These are phyloP conservation scores for Mimas tiliae DNA, from an alignment of 2,888 invertebrate species.

Conservation along the genomic window DNA sequence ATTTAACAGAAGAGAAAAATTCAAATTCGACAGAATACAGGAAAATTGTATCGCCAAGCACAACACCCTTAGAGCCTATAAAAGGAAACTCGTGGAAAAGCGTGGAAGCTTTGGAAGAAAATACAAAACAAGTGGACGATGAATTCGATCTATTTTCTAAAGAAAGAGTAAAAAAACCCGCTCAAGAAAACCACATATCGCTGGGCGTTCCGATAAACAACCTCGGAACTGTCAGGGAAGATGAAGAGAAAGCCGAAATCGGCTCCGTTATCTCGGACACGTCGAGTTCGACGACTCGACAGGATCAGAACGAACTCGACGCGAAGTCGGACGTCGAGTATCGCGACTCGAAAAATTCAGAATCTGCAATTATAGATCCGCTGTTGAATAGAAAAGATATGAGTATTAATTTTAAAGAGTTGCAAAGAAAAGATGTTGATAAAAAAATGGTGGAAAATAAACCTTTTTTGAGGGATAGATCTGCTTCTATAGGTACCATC, in stretches of 20 bases:
- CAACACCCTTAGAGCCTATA: conserved; percentile 70
- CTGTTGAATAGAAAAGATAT: conserved; percentile 34
- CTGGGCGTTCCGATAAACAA: conserved; percentile 66
- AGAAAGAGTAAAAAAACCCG: conserved; percentile 68
- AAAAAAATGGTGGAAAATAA: conserved; percentile 66
- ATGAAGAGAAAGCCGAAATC: conserved; percentile 67
- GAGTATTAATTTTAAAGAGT: conserved; percentile 17
- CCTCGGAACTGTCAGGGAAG: conserved; percentile 71
- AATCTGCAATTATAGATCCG: conserved; percentile 17
- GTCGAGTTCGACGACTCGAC: conserved; percentile 45
- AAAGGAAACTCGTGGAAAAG: conserved; percentile 62
- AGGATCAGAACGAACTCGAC: conserved; percentile 1
- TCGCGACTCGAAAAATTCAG: neutral
- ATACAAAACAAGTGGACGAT: conserved; percentile 65
- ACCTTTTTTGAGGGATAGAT: conserved; percentile 81
- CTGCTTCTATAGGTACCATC: conserved; percentile 86
- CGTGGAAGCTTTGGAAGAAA: conserved; percentile 53
- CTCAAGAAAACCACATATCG: conserved; percentile 59
- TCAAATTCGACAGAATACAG: conserved; percentile 48
- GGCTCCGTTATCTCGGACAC: conserved; percentile 60
- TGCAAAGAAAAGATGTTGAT: conserved; percentile 28
- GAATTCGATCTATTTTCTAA: conserved; percentile 79
- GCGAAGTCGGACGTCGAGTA: neutral
- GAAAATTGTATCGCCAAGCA: conserved; percentile 54
- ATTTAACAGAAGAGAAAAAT: conserved; percentile 54